Conservation (phyloP, 1,140 invertebrate species). For the Aplysia californica region DNA sequence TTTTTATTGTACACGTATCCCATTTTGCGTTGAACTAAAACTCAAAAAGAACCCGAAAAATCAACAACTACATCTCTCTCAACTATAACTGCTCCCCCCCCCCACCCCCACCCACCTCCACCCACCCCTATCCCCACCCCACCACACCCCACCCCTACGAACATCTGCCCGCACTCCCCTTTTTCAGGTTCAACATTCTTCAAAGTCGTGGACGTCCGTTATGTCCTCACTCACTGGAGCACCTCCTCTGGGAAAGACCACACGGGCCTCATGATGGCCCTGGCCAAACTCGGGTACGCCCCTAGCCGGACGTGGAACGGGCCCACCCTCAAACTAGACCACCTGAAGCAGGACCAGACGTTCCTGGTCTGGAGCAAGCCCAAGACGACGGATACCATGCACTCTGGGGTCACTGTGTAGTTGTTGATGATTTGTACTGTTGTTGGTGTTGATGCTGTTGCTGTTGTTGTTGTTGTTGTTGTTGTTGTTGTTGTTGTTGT, state of each 20-base stretch:
- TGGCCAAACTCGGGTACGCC: background rate
- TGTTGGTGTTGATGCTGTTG: too few relatives aligned
- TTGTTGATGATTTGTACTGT: too few relatives aligned
- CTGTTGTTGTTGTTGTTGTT: too few relatives aligned
- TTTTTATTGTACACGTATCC: too few relatives aligned
- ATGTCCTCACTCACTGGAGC: background rate
- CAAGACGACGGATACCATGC: too few relatives aligned
- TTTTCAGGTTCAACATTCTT: background rate
- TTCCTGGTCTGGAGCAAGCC: constrained; percentile 5
- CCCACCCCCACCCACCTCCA: background rate
- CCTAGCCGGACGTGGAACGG: background rate
- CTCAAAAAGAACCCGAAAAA: background rate
- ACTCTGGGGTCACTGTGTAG: too few relatives aligned
- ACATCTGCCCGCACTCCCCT: too few relatives aligned
- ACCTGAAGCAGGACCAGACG: background rate
- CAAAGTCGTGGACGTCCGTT: background rate
- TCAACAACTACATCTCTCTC: background rate
- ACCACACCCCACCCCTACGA: background rate
- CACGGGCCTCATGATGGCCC: background rate
- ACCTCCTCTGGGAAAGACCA: too few relatives aligned
- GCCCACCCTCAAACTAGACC: background rate
- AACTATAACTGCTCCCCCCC: background rate
- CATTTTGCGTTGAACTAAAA: too few relatives aligned
- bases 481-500: too few relatives aligned
- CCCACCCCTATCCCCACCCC: background rate